Evolutionary conservation across 2,113 vertebrate genomes (phyloP).

Genomic region (Jacana jacana): DNA sequence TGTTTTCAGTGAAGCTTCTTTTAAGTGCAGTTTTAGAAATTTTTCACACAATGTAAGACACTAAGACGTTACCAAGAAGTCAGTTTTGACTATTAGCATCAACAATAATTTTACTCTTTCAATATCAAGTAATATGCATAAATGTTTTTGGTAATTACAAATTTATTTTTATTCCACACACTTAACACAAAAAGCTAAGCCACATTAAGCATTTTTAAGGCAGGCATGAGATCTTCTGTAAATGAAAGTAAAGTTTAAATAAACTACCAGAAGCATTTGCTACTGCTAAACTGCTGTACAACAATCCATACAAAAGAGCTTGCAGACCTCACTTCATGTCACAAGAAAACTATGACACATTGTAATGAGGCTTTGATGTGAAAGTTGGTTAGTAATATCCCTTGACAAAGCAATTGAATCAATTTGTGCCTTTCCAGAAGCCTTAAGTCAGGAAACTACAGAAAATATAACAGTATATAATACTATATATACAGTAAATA

Average conservation of each 20-base stretch:
- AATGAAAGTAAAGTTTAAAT: background rate
- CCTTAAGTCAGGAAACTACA: background rate
- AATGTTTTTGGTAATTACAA: background rate
- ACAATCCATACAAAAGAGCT: background rate
- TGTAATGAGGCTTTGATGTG: rapidly evolving
- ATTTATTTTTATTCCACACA: background rate
- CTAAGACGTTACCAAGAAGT: background rate
- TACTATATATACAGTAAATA: too few relatives aligned
- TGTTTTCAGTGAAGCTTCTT: background rate
- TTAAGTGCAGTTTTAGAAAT: background rate
- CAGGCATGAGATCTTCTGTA: background rate
- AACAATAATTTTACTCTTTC: background rate
- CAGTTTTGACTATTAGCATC: background rate
- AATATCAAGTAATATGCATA: background rate
- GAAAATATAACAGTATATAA: background rate
- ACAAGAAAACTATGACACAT: background rate
- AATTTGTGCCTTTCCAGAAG: background rate
- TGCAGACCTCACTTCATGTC: rapidly evolving
- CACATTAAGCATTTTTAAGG: background rate
- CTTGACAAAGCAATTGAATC: background rate
- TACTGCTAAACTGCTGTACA: background rate
- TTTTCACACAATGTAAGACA: background rate
- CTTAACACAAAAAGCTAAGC: background rate
- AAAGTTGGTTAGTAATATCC: background rate
- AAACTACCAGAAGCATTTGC: background rate